Percentiles rank a stretch among this genome's conserved stretches.
phyloP scores from a whole-genome alignment of 2,888 invertebrate species.

The Lochmaea crataegi region DNA sequence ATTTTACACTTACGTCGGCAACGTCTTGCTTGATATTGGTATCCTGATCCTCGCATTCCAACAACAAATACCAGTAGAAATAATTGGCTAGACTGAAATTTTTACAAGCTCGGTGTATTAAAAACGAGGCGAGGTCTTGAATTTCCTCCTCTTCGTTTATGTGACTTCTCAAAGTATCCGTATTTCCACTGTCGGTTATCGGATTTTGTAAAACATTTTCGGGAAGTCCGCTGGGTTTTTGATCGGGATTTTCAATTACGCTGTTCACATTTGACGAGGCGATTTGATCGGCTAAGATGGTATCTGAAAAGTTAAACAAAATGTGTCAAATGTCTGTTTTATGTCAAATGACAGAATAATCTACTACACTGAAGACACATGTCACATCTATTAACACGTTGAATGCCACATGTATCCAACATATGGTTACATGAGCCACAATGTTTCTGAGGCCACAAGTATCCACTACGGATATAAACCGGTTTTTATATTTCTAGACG shows the following conservation, averaged over 20 bases:
- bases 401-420: no score
- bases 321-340: no score
- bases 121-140: slow-evolving; percentile 86
- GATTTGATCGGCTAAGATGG: slow-evolving; percentile 54
- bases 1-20: slow-evolving; percentile 51
- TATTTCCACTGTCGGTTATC: slow-evolving; percentile 65
- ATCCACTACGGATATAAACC: no score
- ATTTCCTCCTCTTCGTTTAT: slow-evolving; percentile 60
- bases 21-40: slow-evolving; percentile 77
- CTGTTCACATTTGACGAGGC: slow-evolving; percentile 59
- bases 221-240: slow-evolving; percentile 50
- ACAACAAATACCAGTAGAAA: slow-evolving; percentile 95
- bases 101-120: slow-evolving; percentile 88
- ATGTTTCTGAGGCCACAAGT: no score
- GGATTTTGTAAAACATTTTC: slow-evolving; percentile 58
- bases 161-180: slow-evolving; percentile 68
- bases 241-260: slow-evolving; percentile 57
- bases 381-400: no score
- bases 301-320: background rate
- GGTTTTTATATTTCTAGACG: no score
- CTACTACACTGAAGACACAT: no score
- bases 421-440: no score
- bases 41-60: slow-evolving; percentile 93
- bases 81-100: slow-evolving; percentile 95
- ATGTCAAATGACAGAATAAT: no score